phyloP scores from a whole-genome alignment of 1,140 invertebrate genomes.

The Lepidurus apus region DNA sequence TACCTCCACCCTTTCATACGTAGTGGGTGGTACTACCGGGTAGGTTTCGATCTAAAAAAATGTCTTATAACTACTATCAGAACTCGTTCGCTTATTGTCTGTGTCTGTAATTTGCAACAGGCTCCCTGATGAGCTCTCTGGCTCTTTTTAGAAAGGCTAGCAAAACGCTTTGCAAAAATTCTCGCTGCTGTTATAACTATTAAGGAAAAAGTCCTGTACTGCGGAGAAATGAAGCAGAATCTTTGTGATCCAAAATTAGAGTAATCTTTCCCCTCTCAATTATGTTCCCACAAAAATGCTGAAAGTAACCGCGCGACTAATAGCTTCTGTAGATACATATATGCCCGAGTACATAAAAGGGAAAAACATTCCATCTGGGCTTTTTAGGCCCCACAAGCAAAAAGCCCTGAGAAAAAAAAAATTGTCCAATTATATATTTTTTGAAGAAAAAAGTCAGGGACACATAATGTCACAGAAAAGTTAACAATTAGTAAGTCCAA shows the following conservation, averaged over 20 bases:
- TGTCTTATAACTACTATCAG: not conserved
- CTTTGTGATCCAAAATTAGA: not conserved
- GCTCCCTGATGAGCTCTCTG: not conserved
- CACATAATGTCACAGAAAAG: slow-evolving; percentile 12
- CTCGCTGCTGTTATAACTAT: not conserved
- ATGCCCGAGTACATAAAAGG: not conserved
- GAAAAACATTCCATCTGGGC: not conserved
- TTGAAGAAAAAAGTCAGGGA: not conserved
- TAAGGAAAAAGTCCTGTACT: not conserved
- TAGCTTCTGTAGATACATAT: not conserved
- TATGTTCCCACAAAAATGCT: not conserved
- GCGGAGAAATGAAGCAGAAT: not conserved
- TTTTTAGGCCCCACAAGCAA: not conserved
- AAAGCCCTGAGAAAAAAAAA: not conserved
- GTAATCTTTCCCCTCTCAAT: not conserved
- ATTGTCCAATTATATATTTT: not conserved
- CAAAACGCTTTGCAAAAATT: not conserved
- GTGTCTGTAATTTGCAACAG: not conserved
- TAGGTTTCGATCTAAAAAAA: not conserved
- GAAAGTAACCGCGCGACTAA: not conserved
- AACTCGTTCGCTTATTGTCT: not conserved
- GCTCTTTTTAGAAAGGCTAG: not conserved
- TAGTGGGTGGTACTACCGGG: slow-evolving; percentile 6
- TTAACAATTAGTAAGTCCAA: not conserved
- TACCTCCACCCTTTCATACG: not conserved